Evolutionary conservation across 2,113 vertebrate species (phyloP), one percentile per base, ranked within the genome.

Genomic region (Perccottus glenii): DNA sequence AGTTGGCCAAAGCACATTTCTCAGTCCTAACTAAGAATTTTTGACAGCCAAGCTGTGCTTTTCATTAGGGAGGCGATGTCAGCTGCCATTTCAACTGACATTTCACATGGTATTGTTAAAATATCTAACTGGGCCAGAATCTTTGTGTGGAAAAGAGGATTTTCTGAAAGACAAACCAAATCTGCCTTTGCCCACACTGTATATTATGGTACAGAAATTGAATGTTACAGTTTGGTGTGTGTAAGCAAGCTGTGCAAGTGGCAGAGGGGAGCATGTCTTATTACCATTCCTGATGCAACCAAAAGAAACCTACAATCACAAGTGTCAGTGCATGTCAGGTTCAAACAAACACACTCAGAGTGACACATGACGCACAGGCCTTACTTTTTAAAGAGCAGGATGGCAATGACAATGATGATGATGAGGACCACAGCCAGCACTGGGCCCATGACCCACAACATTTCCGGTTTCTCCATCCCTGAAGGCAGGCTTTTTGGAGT

Each of bases 381-480:
- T 95, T 88, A 99, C 97, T 97, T 99, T 89, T 99, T 99, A 75
- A 98, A 98, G 62, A 98, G 93, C 57, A 99, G 94, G 80, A 99
- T 99, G 81, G 96, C 94, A 62, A 99, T 98, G 91, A 99, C 97
- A 15, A 98, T 97, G 90, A 96, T 94, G 87, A 99, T 94, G 87
- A 99, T 99, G 69, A 99, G 90, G 80, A 99, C 94, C 85, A 99
- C 97, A 0, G 97, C 97, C 83, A 99, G 85, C 77, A 99, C 97
- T 0, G 97, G 97, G 35, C 97, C 97, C 88, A 98, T 98, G 85
- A 99, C 97, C 97, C 97, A 99, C 78, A 99, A 81, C 97, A 99
- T 98, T 84, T 99, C 97, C 0, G 96, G 95, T 9, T 97, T 95
- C 60, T 99, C 96, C 71, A 93, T 90, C 48, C 93, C 93, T 63